phyloP scores from a whole-genome alignment of 92 coral and sea anemone genomes.

The Heliopora coerulea region DNA sequence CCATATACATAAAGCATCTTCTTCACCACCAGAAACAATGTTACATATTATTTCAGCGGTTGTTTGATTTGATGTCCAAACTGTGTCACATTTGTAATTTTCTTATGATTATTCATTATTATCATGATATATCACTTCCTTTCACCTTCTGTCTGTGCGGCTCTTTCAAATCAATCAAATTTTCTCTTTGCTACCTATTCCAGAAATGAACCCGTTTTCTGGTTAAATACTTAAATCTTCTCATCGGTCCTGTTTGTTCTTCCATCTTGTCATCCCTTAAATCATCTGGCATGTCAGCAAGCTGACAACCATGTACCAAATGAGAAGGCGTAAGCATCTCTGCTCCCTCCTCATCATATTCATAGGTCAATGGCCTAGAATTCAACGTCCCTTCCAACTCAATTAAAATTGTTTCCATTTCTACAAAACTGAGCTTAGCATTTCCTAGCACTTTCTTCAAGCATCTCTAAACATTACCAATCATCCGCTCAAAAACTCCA shows the following conservation, averaged over 20 bases:
- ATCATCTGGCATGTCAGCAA: not conserved
- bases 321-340: conserved; percentile 27
- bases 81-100: too few relatives aligned
- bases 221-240: conserved; percentile 22
- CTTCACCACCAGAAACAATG: too few relatives aligned
- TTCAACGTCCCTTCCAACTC: conserved; percentile 24
- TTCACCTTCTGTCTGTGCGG: not conserved
- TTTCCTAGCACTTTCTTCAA: conserved; percentile 15
- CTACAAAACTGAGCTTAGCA: conserved; percentile 17
- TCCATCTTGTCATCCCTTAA: not conserved
- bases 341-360: conserved; percentile 14
- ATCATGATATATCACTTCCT: not conserved
- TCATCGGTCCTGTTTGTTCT: not conserved
- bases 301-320: not conserved
- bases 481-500: not conserved
- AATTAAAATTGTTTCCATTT: conserved; percentile 6
- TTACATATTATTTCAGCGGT: too few relatives aligned
- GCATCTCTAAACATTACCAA: conserved; percentile 1
- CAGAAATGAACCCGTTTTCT: conserved; percentile 32
- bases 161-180: not conserved
- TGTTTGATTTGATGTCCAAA: too few relatives aligned
- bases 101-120: too few relatives aligned
- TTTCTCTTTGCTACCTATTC: conserved; percentile 33
- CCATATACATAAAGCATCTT: too few relatives aligned
- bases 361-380: conserved; percentile 5